These are phyloP conservation scores for Cherax destructor DNA, from an alignment of 1,140 invertebrate genomes.

Conservation along the genomic window DNA sequence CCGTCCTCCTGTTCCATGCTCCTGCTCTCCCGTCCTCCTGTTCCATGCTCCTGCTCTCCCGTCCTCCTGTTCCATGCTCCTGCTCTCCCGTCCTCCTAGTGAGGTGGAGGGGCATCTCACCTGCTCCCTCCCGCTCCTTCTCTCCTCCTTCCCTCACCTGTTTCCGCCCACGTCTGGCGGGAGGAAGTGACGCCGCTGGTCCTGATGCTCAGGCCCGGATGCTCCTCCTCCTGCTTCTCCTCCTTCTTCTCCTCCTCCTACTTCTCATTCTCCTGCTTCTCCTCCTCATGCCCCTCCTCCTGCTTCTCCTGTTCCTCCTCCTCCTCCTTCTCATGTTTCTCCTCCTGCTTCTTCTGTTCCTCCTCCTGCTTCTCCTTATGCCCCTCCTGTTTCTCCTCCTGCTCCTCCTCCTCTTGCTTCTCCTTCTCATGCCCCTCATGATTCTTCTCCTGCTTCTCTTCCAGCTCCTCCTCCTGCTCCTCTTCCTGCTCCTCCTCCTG, in stretches of 20 bases:
- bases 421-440: background rate
- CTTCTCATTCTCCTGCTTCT: background rate
- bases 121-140: background rate
- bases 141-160: constrained; percentile 34
- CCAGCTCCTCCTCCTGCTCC: background rate
- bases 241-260: background rate
- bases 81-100: background rate
- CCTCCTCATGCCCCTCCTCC: background rate
- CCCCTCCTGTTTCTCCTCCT: too few relatives aligned
- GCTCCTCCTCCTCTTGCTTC: background rate
- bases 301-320: background rate
- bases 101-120: background rate
- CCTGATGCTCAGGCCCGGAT: constrained; percentile 3
- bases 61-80: too few relatives aligned
- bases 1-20: too few relatives aligned
- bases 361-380: too few relatives aligned
- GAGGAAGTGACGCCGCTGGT: constrained; percentile 18
- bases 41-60: too few relatives aligned
- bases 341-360: background rate
- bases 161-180: constrained; percentile 25
- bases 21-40: too few relatives aligned
- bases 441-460: background rate
- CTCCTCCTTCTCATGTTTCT: background rate
- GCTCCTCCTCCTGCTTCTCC: background rate
- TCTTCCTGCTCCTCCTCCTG: background rate